Conservation (phyloP, 2,113 vertebrate species). For the Thunnus maccoyii region DNA sequence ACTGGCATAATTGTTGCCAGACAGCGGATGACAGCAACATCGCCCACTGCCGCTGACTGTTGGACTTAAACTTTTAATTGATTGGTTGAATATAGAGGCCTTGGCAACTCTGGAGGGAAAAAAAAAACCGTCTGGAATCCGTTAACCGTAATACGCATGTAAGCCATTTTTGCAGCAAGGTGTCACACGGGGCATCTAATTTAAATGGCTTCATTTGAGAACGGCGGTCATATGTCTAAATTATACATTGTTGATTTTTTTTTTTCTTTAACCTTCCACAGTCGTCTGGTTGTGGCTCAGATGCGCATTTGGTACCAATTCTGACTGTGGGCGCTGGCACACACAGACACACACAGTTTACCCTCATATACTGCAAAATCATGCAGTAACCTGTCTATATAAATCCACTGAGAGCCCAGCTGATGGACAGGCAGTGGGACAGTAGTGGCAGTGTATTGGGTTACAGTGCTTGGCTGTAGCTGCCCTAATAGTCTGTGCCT, state of each 20-base stretch:
- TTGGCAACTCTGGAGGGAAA: neutral
- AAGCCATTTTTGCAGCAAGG: constrained; percentile 6
- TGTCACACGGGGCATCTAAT: constrained; percentile 45
- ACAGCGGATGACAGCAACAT: constrained; percentile 72
- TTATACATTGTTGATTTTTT: constrained; percentile 16
- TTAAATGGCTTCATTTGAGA: constrained; percentile 57
- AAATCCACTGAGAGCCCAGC: constrained; percentile 23
- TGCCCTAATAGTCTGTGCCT: constrained; percentile 34
- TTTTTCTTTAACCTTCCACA: constrained; percentile 1
- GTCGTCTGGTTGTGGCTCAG: constrained; percentile 34
- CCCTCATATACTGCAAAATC: neutral
- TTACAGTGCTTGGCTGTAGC: constrained; percentile 48
- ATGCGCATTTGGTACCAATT: constrained; percentile 56
- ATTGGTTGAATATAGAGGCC: constrained; percentile 57
- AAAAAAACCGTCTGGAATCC: constrained; percentile 44
- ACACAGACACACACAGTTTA: neutral
- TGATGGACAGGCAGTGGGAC: constrained; percentile 54
- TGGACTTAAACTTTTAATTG: constrained; percentile 63
- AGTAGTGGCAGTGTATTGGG: constrained; percentile 52
- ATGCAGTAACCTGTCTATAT: constrained; percentile 24
- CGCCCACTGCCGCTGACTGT: constrained; percentile 48
- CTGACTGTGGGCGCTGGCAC: neutral
- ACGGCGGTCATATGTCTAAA: constrained; percentile 34
- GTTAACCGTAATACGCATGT: constrained; percentile 36
- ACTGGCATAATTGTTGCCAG: constrained; percentile 81